Base-by-base conservation (phyloP, 2,888 invertebrate species). In the Lithophane leautieri region DNA sequence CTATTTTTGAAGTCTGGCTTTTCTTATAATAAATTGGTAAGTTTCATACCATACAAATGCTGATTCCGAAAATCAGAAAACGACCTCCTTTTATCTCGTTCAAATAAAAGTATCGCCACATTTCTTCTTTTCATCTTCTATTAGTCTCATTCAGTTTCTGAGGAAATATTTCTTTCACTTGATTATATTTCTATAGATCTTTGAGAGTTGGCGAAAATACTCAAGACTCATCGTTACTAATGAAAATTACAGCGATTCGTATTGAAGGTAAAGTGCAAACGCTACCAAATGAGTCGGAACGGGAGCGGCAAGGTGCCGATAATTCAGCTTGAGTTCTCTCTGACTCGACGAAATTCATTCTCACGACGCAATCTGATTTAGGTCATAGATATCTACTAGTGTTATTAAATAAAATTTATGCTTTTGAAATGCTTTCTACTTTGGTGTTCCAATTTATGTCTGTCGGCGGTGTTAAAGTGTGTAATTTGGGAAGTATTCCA, bases 201-300 rank as follows among this genome's bases (percentile, higher is more conserved):
- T 81, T 78, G 81, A 85, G 78, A 78, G 73, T 84, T 82, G 73
- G 83, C 73, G 68, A 79, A 85, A 86, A 84, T 82, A 79, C 71
- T 83, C 69, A 82, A 88, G 86, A 86, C 85, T 85, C 87, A 87
- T 84, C 89, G 83, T 88, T 86, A 89, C 88, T 91, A 92, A 92
- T 92, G 91, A 91, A 92, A 91, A 91, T 91, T 89, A 91, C 89
- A 89, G 79, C 89, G 89, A 91, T 92, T 89, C 90, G 88, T 90
- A 90, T 89, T 88, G 89, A 90, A 92, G 90, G 92, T 90, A 92
- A 92, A 93, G 91, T 93, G 92, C 93, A 91, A 93, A 92, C 92
- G 91, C 88, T 89, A 91, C 86, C 92, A 94, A 94, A 94, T 94
- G 94, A 94, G 91, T 90, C 86, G 92, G 92, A 93, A 93, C 91